Conservation (phyloP, 1,140 invertebrate species). For the Papilio aristodemus region DNA sequence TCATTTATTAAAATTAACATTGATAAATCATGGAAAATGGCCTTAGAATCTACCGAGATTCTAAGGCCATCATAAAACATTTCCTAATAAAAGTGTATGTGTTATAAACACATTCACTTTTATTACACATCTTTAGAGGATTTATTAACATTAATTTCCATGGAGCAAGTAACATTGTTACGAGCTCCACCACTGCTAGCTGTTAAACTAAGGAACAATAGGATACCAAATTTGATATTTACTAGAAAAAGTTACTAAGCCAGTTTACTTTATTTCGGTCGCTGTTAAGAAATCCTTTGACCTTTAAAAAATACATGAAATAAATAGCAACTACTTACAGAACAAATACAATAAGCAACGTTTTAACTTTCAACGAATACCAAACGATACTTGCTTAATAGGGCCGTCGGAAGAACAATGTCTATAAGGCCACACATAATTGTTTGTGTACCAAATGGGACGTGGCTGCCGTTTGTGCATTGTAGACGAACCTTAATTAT, state of each 20-base stretch:
- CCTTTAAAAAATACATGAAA: neutral
- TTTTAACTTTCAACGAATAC: slow-evolving; percentile 14
- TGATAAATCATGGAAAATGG: neutral
- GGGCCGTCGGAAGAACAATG: slow-evolving; percentile 28
- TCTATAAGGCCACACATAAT: slow-evolving; percentile 32
- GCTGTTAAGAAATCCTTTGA: neutral
- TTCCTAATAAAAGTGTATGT: neutral
- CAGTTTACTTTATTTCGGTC: neutral
- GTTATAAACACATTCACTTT: no score
- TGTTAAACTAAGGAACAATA: no score
- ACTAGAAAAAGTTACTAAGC: no score
- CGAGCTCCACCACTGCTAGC: no score
- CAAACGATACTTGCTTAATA: slow-evolving; percentile 27
- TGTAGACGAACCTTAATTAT: slow-evolving; percentile 27
- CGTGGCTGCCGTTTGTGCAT: slow-evolving; percentile 31
- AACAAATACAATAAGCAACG: slow-evolving; percentile 29
- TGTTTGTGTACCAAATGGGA: slow-evolving; percentile 33
- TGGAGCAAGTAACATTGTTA: no score
- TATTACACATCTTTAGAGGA: no score
- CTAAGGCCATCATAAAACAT: no score
- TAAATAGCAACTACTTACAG: neutral
- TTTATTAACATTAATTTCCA: no score
- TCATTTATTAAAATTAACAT: neutral
- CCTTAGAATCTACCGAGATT: no score
- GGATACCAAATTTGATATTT: no score